Evolutionary conservation across 2,797 vertebrate species (phyloP), one percentile per base, ranked within the genome.

Genomic region (Cuculus canorus): DNA sequence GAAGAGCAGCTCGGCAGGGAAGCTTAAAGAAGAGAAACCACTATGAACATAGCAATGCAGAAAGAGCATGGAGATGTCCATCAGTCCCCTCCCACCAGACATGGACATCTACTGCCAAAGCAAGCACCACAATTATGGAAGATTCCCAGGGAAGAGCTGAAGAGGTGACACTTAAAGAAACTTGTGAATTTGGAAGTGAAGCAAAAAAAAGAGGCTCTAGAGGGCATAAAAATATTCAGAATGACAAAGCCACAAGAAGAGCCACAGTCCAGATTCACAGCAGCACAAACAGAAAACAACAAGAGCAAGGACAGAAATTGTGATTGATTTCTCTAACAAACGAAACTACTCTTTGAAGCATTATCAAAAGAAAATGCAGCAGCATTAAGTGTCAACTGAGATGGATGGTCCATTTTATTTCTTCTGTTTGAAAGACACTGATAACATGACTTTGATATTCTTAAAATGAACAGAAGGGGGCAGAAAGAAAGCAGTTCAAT

Each of bases 1-100:
- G 35, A 17, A 82, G 8, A 17, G 4, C 48, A 73, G 52, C 17
- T 47, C 60, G 43, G 68, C 0, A 0, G 72, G 72, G n/a, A 86
- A 57, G 41, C 39, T 81, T 28, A 54, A 45, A 53, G 24, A 56
- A 30, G 30, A 85, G 60, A 73, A 66, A 17, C 32, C 41, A 64
- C 64, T 12, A 10, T 2, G 32, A 80, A 61, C 12, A 25, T 6
- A 30, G 54, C 56, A 52, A 53, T 0, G 1, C 0, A 0, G n/a
- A 56, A 76, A 77, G 48, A 72, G 28, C 53, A 43, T 0, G 0
- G 52, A 88, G 32, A 53, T 41, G 24, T 21, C 43, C 35, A 17
- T 37, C 33, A 41, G 23, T 28, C 28, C 35, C 32, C 17, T 12
- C 37, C 32, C 35, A 35, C 14, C 3, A 15, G 52, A 23, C 35